Conservation (phyloP, 1,140 invertebrate genomes). For the Zaprionus vittiger region DNA sequence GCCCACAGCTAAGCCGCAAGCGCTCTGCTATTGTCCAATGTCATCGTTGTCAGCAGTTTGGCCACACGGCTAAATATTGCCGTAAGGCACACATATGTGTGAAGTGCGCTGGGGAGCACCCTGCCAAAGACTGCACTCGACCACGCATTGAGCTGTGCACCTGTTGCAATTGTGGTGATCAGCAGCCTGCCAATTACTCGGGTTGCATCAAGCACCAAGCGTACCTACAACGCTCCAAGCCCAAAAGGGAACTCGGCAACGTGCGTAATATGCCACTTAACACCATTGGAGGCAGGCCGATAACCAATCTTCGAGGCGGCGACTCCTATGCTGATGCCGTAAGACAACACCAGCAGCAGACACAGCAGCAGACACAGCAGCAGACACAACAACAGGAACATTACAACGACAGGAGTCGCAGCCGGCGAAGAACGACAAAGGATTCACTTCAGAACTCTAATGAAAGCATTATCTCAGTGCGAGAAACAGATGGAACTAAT, state of each 20-base stretch:
- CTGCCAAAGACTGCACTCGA: constrained; percentile 1
- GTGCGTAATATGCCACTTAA: not conserved
- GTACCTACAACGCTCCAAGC: not conserved
- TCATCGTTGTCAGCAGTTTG: too few species aligned
- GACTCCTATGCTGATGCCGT: not conserved
- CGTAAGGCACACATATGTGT: not conserved
- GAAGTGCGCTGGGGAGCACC: not conserved
- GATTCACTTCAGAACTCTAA: not conserved
- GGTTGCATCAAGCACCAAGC: not conserved
- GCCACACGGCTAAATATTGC: too few species aligned
- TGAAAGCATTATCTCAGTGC: too few species aligned
- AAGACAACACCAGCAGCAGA: constrained; percentile 7
- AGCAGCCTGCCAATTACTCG: not conserved
- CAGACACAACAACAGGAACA: not conserved
- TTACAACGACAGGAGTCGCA: constrained; percentile 6
- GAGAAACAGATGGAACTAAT: too few species aligned
- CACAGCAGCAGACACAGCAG: constrained; percentile 2
- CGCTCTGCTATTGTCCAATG: too few species aligned
- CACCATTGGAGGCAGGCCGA: not conserved
- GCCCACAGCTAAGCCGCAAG: too few species aligned
- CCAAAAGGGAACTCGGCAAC: not conserved
- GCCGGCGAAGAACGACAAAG: not conserved
- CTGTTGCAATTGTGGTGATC: too few species aligned
- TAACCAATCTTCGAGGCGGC: not conserved
- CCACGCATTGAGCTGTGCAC: constrained; percentile 1